phyloP scores from a whole-genome alignment of 2,113 vertebrate species.

The Myotis lucifugus region DNA sequence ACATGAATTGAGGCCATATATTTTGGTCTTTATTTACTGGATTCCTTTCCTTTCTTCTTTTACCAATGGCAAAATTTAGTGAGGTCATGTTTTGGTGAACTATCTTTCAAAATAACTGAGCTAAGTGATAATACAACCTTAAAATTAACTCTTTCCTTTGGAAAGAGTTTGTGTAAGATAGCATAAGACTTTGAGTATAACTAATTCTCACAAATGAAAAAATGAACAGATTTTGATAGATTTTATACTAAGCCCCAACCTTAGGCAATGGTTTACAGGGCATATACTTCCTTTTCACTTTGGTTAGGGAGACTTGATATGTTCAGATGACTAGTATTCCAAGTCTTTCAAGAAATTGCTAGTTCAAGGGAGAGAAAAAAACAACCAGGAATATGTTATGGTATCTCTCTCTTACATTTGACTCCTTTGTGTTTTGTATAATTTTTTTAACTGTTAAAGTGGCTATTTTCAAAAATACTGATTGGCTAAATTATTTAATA shows the following conservation, averaged over 20 bases:
- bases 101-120: conserved; percentile 6
- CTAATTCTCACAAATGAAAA: conserved; percentile 10
- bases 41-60: not conserved
- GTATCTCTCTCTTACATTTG: not conserved
- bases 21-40: not conserved
- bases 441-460: not conserved
- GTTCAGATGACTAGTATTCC: not conserved
- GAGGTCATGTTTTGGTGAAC: not conserved
- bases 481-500: not conserved
- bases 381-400: not conserved
- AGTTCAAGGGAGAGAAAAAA: not conserved
- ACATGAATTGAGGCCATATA: not conserved
- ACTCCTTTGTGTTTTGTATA: not conserved
- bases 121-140: not conserved
- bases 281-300: not conserved
- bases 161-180: not conserved
- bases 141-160: not conserved
- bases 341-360: not conserved
- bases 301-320: not conserved
- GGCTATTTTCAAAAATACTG: not conserved
- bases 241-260: not conserved
- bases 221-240: not conserved
- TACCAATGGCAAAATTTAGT: not conserved
- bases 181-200: not conserved
- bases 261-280: not conserved